These are phyloP conservation scores for Casuarius casuarius DNA, from an alignment of 2,113 vertebrate genomes.

Conservation along the genomic window DNA sequence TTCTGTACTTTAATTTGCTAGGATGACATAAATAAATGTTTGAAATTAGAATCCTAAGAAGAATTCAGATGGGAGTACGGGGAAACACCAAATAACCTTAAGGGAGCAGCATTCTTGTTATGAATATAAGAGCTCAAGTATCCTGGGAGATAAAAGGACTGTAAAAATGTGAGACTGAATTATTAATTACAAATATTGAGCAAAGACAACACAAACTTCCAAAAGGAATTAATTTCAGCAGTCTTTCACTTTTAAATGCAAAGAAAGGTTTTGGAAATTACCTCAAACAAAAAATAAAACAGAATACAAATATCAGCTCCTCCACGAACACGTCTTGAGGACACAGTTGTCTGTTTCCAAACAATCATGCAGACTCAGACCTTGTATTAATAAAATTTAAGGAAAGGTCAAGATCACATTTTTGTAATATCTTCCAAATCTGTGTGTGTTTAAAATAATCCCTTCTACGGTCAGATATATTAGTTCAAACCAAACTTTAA, in stretches of 20 bases:
- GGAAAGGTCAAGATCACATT: constrained; percentile 71
- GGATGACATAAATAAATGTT: background rate
- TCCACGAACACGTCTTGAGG: background rate
- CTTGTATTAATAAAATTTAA: constrained; percentile 40
- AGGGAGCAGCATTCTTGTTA: background rate
- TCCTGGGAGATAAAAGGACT: background rate
- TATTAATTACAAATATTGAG: background rate
- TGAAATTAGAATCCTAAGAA: background rate
- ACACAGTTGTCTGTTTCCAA: constrained; percentile 22
- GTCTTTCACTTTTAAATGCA: constrained; percentile 27
- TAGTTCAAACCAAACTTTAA: constrained; percentile 57
- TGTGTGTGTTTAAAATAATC: constrained; percentile 58
- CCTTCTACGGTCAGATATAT: constrained; percentile 54
- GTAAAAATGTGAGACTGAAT: background rate
- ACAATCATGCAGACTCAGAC: background rate
- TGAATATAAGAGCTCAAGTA: background rate
- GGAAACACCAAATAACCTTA: background rate
- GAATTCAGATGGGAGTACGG: background rate
- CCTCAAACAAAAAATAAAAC: constrained; percentile 30
- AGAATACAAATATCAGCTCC: constrained; percentile 55
- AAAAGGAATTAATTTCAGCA: background rate
- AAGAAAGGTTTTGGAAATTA: constrained; percentile 46
- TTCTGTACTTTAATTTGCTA: background rate
- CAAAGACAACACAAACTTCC: background rate
- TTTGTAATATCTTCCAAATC: constrained; percentile 74